A percentile compares a stretch with the other conserved stretches of the same genome.
Conservation (phyloP, 2,888 invertebrate genomes). For the Eupithecia insigniata region DNA sequence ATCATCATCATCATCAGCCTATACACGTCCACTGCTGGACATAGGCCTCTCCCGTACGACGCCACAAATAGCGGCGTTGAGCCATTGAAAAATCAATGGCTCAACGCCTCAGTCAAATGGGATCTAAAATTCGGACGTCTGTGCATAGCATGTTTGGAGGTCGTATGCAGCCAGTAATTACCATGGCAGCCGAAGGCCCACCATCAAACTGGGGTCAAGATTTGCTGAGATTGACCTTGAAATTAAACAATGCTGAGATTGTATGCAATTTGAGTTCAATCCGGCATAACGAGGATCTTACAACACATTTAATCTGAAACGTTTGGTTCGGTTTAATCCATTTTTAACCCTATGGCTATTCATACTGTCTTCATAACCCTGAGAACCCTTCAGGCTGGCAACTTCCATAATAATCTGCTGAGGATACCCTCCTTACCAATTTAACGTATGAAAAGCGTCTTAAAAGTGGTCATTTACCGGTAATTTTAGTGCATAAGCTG, state of each 20-base stretch:
- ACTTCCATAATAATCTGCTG: constrained; percentile 11
- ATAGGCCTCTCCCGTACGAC: too few species aligned
- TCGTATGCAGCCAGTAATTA: constrained; percentile 42
- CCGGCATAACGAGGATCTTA: neutral
- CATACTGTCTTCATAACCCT: constrained; percentile 13
- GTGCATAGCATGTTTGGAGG: constrained; percentile 45
- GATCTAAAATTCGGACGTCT: constrained; percentile 11
- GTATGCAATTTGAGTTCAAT: neutral
- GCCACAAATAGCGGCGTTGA: too few species aligned
- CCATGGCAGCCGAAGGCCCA: constrained; percentile 29
- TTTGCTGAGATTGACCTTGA: constrained; percentile 31
- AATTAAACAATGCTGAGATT: neutral
- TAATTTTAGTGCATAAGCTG: constrained; percentile 54
- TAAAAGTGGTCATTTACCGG: constrained; percentile 50
- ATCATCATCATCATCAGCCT: too few species aligned
- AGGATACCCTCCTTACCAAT: constrained; percentile 42
- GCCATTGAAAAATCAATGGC: neutral
- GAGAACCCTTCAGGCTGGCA: constrained; percentile 20
- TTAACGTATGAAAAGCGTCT: constrained; percentile 44
- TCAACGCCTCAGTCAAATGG: neutral
- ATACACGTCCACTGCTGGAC: too few species aligned
- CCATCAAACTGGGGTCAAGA: constrained; percentile 32
- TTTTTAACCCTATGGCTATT: neutral
- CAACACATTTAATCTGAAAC: neutral
- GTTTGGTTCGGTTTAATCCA: neutral